Conservation (phyloP, 2,113 vertebrate genomes). For the Eublepharis macularius region DNA sequence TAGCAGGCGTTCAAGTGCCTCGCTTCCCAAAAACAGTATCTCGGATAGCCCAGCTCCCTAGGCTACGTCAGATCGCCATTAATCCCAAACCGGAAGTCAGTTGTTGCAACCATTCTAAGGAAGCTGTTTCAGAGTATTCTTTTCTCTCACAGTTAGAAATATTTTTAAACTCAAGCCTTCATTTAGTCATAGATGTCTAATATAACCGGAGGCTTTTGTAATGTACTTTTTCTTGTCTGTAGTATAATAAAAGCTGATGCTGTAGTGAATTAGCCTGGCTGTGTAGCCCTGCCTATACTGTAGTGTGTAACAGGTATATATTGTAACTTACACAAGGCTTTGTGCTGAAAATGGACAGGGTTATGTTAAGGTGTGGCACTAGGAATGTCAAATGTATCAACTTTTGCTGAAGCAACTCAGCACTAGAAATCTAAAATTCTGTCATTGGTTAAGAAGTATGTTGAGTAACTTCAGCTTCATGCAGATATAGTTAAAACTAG, state of each 20-base stretch:
- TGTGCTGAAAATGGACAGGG: not conserved
- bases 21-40: too few relatives aligned
- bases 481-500: not conserved
- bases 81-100: too few relatives aligned
- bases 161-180: not conserved
- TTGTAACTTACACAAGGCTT: not conserved
- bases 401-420: not conserved
- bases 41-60: too few relatives aligned
- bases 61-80: too few relatives aligned
- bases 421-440: not conserved
- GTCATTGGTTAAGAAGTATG: not conserved
- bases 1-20: too few relatives aligned
- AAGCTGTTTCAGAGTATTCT: not conserved
- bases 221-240: not conserved
- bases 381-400: not conserved
- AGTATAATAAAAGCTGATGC: not conserved
- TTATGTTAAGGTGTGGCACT: not conserved
- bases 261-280: not conserved
- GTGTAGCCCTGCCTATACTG: not conserved
- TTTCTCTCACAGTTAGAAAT: not conserved
- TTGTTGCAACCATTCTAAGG: not conserved
- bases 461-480: not conserved
- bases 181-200: not conserved
- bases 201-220: too few relatives aligned
- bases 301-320: not conserved